Percentiles rank a stretch among this genome's conserved stretches.
Conservation (phyloP, 2,888 invertebrate genomes). For the Ptychoptera contaminata region DNA sequence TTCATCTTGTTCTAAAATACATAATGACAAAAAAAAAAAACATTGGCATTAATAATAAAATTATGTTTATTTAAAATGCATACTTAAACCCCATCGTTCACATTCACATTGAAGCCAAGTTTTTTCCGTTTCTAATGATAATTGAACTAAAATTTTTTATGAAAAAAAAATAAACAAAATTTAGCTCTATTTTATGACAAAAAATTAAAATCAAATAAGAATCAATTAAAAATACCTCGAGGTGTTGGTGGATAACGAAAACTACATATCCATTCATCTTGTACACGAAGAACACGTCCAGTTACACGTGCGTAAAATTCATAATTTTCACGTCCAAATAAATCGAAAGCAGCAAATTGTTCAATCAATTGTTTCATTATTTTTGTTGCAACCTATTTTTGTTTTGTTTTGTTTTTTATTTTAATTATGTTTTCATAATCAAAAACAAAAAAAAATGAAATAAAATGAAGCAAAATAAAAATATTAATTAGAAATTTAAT, state of each 20-base stretch:
- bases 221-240: constrained; percentile 26
- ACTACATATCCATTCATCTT: constrained; percentile 92
- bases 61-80: constrained; percentile 13
- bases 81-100: constrained; percentile 61
- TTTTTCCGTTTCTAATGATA: constrained; percentile 75
- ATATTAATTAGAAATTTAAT: neutral
- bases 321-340: constrained; percentile 89
- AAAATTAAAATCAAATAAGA: constrained; percentile 2
- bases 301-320: constrained; percentile 92
- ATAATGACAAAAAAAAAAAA: neutral
- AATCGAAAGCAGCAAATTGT: constrained; percentile 87
- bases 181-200: no score
- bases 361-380: constrained; percentile 96
- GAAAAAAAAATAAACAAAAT: constrained; percentile 17
- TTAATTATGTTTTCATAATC: no score
- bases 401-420: no score
- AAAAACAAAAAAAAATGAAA: neutral
- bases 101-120: constrained; percentile 83
- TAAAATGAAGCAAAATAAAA: neutral
- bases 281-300: constrained; percentile 78
- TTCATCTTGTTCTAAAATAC: constrained; percentile 56
- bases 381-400: constrained; percentile 69
- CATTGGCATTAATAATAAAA: no score
- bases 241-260: constrained; percentile 75
- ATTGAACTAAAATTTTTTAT: constrained; percentile 70